Percentiles rank a stretch among this genome's conserved stretches.
Evolutionary conservation across 2,888 invertebrate species (phyloP).

Genomic region (Phytoseiulus persimilis): DNA sequence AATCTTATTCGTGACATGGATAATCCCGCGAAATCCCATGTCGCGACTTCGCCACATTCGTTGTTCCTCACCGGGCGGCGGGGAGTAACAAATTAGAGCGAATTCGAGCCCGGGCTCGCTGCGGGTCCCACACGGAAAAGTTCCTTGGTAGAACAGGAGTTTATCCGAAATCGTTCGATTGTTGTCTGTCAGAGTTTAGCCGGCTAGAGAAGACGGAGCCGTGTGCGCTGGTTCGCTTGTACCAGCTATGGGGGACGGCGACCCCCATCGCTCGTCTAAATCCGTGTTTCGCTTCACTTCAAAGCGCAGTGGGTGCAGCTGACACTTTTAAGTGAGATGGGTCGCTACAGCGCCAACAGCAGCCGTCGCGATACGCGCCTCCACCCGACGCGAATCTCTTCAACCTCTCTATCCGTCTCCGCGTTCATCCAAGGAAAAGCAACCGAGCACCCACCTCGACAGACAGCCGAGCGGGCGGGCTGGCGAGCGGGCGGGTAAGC

Average conservation of each 20-base stretch:
- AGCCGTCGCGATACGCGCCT: too few relatives aligned
- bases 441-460: not conserved
- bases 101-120: not conserved
- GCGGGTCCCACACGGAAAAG: not conserved
- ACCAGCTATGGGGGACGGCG: not conserved
- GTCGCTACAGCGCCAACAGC: not conserved
- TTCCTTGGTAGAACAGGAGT: not conserved
- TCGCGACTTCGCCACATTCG: not conserved
- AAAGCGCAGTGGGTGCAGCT: constrained; percentile 19
- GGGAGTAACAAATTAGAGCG: not conserved
- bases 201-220: not conserved
- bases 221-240: not conserved
- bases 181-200: not conserved
- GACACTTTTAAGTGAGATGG: constrained; percentile 15
- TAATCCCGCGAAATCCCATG: too few relatives aligned
- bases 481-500: not conserved
- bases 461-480: not conserved
- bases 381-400: not conserved
- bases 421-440: not conserved
- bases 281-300: not conserved
- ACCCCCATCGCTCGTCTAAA: not conserved
- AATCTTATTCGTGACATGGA: too few relatives aligned
- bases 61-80: not conserved
- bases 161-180: constrained; percentile 5
- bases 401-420: not conserved